These are phyloP conservation scores for Bombus turneri DNA, from an alignment of 1,140 invertebrate species.

Conservation along the genomic window DNA sequence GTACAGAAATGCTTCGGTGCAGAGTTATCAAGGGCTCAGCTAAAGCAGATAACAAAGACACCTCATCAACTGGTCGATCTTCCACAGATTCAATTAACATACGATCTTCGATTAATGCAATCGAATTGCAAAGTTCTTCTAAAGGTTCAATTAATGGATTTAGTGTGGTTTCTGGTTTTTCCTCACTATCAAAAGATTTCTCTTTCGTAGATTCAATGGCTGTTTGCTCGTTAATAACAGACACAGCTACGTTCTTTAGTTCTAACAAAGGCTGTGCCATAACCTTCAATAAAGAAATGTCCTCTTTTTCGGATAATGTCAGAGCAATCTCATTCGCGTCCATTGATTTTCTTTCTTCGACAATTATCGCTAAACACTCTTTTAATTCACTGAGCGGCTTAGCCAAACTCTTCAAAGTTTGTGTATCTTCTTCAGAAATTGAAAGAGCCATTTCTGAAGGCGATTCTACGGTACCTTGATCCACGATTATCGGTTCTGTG, in stretches of 20 bases:
- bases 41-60: slow-evolving; percentile 60
- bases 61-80: not conserved
- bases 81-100: slow-evolving; percentile 49
- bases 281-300: slow-evolving; percentile 42
- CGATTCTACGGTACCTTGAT: slow-evolving; percentile 51
- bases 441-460: slow-evolving; percentile 57
- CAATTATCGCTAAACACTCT: slow-evolving; percentile 82
- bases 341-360: slow-evolving; percentile 76
- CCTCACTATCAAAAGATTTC: slow-evolving; percentile 23
- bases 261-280: slow-evolving; percentile 52
- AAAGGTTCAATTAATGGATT: slow-evolving; percentile 56
- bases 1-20: slow-evolving; percentile 79
- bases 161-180: not conserved
- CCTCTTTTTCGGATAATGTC: slow-evolving; percentile 43
- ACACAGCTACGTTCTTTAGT: slow-evolving; percentile 49
- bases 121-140: slow-evolving; percentile 61
- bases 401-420: slow-evolving; percentile 76
- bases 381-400: slow-evolving; percentile 82
- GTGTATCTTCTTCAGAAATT: slow-evolving; percentile 50
- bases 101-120: slow-evolving; percentile 67
- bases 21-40: slow-evolving; percentile 78
- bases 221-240: slow-evolving; percentile 56
- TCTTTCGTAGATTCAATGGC: slow-evolving; percentile 53
- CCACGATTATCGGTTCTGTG: slow-evolving; percentile 31
- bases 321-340: slow-evolving; percentile 77